These are phyloP conservation scores for Callosobruchus maculatus DNA, from an alignment of 2,888 invertebrate species.

Conservation along the genomic window DNA sequence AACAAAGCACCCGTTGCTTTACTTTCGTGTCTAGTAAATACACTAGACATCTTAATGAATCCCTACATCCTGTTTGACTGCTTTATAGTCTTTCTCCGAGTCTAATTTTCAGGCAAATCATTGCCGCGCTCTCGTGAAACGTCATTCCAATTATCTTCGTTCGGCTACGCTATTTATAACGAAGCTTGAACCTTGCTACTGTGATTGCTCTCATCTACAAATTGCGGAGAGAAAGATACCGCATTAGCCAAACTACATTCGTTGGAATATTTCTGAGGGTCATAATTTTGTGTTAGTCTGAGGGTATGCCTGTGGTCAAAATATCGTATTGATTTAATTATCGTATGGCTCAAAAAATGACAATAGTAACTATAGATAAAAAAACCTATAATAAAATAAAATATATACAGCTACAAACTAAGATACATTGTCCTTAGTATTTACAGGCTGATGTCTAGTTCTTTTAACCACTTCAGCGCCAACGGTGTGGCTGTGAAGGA, in stretches of 20 bases:
- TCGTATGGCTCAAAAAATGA: too few relatives aligned
- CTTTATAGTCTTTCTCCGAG: background rate
- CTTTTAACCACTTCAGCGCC: too few relatives aligned
- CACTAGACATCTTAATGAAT: background rate
- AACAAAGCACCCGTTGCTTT: background rate
- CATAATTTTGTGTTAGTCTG: too few relatives aligned
- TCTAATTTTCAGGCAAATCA: background rate
- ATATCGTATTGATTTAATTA: too few relatives aligned
- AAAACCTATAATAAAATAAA: too few relatives aligned
- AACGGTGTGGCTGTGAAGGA: too few relatives aligned
- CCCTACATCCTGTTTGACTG: background rate
- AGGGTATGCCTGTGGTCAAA: too few relatives aligned
- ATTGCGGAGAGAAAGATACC: background rate
- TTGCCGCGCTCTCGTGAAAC: background rate
- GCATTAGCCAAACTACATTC: background rate
- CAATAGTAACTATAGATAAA: too few relatives aligned
- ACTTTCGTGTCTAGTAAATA: background rate
- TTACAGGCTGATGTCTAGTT: too few relatives aligned
- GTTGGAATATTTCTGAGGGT: too few relatives aligned
- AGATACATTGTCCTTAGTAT: too few relatives aligned
- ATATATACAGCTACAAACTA: too few relatives aligned
- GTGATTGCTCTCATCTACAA: background rate
- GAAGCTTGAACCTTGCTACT: background rate
- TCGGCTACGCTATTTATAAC: background rate
- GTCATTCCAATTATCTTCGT: background rate